Evolutionary conservation across 2,888 invertebrate species (phyloP).

Genomic region (Sphinx pinastri): DNA sequence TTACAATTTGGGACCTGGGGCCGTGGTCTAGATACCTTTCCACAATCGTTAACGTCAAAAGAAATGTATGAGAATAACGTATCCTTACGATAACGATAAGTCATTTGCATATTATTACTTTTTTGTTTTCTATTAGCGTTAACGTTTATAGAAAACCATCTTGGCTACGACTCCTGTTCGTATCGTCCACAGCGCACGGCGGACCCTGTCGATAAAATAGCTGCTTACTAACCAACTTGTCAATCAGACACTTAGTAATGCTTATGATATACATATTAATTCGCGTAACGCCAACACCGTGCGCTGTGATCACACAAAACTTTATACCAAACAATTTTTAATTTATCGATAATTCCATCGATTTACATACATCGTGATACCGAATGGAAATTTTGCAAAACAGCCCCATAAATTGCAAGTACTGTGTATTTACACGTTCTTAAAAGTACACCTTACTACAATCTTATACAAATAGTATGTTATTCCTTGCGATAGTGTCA

Average conservation of each 20-base stretch:
- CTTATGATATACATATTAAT: not conserved
- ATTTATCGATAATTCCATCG: constrained; percentile 3
- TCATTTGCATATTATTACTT: too few relatives aligned
- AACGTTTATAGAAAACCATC: too few relatives aligned
- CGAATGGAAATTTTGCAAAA: constrained; percentile 24
- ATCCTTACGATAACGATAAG: too few relatives aligned
- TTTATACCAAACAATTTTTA: constrained; percentile 28
- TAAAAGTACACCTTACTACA: constrained; percentile 68
- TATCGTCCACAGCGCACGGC: constrained; percentile 10
- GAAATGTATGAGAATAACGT: too few relatives aligned
- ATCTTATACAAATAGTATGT: constrained; percentile 64
- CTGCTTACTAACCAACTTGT: not conserved
- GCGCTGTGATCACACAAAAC: constrained; percentile 5
- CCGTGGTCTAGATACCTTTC: too few relatives aligned
- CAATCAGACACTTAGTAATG: not conserved
- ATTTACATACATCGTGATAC: constrained; percentile 1
- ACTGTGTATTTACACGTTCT: constrained; percentile 75
- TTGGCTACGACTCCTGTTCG: constrained; percentile 1
- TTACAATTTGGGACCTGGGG: constrained; percentile 39
- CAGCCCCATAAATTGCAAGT: constrained; percentile 24
- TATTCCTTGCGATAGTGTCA: constrained; percentile 64
- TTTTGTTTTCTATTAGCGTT: too few relatives aligned
- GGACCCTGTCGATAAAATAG: not conserved
- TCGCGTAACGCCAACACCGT: not conserved
- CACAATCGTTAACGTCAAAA: too few relatives aligned